phyloP scores from a whole-genome alignment of 2,797 vertebrate genomes.

The Poecilia gillii region DNA sequence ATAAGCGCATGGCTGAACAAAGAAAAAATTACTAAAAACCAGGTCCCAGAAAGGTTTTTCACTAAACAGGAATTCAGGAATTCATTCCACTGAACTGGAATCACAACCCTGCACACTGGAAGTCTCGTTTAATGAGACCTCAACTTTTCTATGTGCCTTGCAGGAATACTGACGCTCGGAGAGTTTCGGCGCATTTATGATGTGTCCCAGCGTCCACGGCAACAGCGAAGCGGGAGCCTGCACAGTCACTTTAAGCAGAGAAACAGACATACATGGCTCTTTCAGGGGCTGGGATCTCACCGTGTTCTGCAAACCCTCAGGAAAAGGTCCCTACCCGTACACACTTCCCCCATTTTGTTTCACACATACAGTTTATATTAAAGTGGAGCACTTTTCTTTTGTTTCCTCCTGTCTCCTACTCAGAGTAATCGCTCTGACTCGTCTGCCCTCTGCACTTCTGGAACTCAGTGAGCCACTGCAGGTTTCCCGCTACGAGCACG shows the following conservation, averaged over 20 bases:
- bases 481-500: constrained; percentile 89
- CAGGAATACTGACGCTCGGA: constrained; percentile 89
- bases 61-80: constrained; percentile 20
- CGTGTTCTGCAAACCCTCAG: constrained; percentile 88
- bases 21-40: constrained; percentile 29
- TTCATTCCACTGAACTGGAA: constrained; percentile 10
- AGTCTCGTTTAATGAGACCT: background rate
- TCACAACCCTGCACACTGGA: background rate
- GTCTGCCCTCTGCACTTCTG: constrained; percentile 87
- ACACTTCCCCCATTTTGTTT: background rate
- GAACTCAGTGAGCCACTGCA: constrained; percentile 94
- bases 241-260: constrained; percentile 84
- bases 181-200: constrained; percentile 90
- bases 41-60: constrained; percentile 7
- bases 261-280: constrained; percentile 92
- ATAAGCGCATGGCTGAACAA: constrained; percentile 41
- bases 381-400: background rate
- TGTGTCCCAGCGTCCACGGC: constrained; percentile 84
- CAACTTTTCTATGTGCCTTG: constrained; percentile 6
- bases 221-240: constrained; percentile 74
- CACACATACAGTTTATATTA: background rate
- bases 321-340: constrained; percentile 82
- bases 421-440: constrained; percentile 92
- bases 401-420: background rate
- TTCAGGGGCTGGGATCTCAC: constrained; percentile 92